Evolutionary conservation across 2,888 invertebrate genomes (phyloP).

Genomic region (Polyploca ridens): DNA sequence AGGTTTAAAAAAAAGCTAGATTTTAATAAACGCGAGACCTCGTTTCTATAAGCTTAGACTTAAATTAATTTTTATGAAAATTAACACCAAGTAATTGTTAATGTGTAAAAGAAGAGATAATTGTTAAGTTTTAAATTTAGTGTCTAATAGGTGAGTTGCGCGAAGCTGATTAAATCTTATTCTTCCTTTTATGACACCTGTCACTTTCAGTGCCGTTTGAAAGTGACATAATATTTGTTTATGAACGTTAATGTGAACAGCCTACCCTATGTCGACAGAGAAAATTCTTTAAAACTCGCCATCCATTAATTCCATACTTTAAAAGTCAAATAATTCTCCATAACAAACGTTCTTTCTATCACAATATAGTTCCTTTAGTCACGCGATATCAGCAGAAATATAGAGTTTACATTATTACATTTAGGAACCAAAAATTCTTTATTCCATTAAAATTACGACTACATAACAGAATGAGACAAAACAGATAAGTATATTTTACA

Average conservation of each 20-base stretch:
- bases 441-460: neutral
- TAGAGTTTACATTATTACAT: neutral
- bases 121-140: constrained; percentile 35
- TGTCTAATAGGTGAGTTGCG: neutral
- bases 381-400: neutral
- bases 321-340: neutral
- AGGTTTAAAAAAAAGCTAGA: constrained; percentile 43
- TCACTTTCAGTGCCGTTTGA: neutral
- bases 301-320: neutral
- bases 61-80: constrained; percentile 66
- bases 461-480: neutral
- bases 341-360: neutral
- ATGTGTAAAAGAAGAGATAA: constrained; percentile 51
- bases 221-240: neutral
- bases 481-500: constrained; percentile 1
- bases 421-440: neutral
- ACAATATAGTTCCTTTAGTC: neutral
- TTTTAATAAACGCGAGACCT: constrained; percentile 41
- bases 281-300: no score
- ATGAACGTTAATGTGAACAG: neutral
- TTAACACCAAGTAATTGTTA: constrained; percentile 79
- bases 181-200: constrained; percentile 1
- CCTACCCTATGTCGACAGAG: neutral
- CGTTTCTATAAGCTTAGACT: constrained; percentile 42
- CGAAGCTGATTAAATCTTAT: neutral